Evolutionary conservation across 2,888 invertebrate species (phyloP).

Genomic region (Heliconius aoede): DNA sequence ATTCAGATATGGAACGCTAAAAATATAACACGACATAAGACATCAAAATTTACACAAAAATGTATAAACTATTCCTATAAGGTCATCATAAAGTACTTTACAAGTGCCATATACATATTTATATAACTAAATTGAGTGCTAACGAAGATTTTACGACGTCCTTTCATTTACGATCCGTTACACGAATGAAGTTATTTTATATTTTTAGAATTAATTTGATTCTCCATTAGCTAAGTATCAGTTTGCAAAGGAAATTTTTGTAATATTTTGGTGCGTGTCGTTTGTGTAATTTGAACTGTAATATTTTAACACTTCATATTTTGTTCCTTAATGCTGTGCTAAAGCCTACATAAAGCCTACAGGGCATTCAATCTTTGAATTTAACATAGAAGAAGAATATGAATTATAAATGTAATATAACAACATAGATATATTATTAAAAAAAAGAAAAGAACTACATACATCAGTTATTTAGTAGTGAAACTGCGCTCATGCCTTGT

Average conservation of each 20-base stretch:
- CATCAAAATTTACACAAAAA: slow-evolving; percentile 26
- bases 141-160: slow-evolving; percentile 70
- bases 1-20: background rate
- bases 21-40: background rate
- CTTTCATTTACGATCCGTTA: slow-evolving; percentile 43
- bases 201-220: slow-evolving; percentile 39
- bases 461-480: too few relatives aligned
- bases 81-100: slow-evolving; percentile 41
- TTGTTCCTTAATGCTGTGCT: too few relatives aligned
- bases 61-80: slow-evolving; percentile 32
- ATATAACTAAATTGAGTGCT: slow-evolving; percentile 67
- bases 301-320: background rate
- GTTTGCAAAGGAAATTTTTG: background rate
- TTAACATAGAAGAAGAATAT: too few relatives aligned
- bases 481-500: too few relatives aligned
- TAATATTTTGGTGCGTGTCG: background rate
- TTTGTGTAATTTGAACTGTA: background rate
- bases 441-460: too few relatives aligned
- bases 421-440: too few relatives aligned
- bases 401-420: too few relatives aligned
- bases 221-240: slow-evolving; percentile 3
- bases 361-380: too few relatives aligned
- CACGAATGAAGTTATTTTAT: slow-evolving; percentile 40
- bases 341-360: too few relatives aligned
- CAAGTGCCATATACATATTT: slow-evolving; percentile 28